These are phyloP conservation scores for Carpatolechia fugitivella DNA, from an alignment of 2,888 invertebrate genomes.

Conservation along the genomic window DNA sequence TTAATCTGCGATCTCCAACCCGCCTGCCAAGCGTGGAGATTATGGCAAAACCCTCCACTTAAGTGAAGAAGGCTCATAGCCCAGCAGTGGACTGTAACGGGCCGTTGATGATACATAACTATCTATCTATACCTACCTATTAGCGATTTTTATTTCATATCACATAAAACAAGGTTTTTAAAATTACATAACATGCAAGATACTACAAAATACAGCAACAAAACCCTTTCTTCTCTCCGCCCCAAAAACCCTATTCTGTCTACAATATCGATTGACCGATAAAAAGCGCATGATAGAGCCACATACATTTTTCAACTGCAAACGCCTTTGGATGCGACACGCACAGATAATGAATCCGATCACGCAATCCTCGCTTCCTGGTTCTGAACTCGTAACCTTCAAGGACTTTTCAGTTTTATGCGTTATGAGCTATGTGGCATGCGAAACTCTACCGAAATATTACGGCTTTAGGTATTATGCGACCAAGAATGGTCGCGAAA, in stretches of 20 bases:
- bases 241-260: slow-evolving; percentile 9
- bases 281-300: slow-evolving; percentile 46
- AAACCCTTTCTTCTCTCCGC: slow-evolving; percentile 11
- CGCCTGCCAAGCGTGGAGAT: too few relatives aligned
- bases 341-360: slow-evolving; percentile 49
- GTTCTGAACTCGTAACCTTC: slow-evolving; percentile 51
- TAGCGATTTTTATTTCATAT: too few relatives aligned
- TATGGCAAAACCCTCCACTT: too few relatives aligned
- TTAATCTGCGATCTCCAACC: too few relatives aligned
- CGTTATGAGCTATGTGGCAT: slow-evolving; percentile 10
- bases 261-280: slow-evolving; percentile 48
- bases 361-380: slow-evolving; percentile 67
- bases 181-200: not conserved
- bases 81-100: too few relatives aligned
- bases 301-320: slow-evolving; percentile 48
- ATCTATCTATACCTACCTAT: too few relatives aligned
- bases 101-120: too few relatives aligned
- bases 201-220: not conserved
- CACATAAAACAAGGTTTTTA: too few relatives aligned
- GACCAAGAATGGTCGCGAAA: not conserved
- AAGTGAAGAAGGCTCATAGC: too few relatives aligned
- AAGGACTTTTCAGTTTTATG: slow-evolving; percentile 48
- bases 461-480: not conserved
- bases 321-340: slow-evolving; percentile 47
- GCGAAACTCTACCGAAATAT: slow-evolving; percentile 9